Percentiles rank a stretch among this genome's conserved stretches.
Conservation (phyloP, 2,113 vertebrate genomes). For the Circaetus gallicus region DNA sequence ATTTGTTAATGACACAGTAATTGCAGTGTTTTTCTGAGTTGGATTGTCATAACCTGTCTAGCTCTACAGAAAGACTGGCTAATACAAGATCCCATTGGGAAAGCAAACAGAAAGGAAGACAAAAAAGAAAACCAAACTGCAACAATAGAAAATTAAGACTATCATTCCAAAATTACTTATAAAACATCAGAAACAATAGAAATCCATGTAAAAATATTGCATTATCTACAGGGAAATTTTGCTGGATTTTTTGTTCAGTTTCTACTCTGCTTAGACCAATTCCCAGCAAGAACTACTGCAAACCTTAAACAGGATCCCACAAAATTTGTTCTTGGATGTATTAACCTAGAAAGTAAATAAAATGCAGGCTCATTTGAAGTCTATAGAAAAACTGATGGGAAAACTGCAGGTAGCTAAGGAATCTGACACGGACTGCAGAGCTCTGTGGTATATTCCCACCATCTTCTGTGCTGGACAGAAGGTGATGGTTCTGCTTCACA, state of each 20-base stretch:
- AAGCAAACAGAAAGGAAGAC: neutral
- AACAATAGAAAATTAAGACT: neutral
- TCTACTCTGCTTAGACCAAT: neutral
- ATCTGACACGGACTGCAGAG: neutral
- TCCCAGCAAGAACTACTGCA: neutral
- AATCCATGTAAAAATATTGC: neutral
- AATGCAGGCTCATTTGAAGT: neutral
- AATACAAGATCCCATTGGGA: neutral
- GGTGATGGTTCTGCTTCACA: neutral
- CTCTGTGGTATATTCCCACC: neutral
- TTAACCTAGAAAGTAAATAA: neutral
- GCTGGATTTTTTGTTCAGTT: neutral
- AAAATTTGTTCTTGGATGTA: neutral
- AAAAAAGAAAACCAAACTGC: neutral
- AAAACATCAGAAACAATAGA: neutral
- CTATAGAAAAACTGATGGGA: neutral
- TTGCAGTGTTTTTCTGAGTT: neutral
- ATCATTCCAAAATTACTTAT: neutral
- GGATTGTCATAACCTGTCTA: neutral
- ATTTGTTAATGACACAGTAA: neutral
- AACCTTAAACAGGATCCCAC: neutral
- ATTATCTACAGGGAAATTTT: neutral
- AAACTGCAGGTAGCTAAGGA: neutral
- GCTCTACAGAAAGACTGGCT: neutral
- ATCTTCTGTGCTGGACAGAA: neutral